Evolutionary conservation across 2,888 invertebrate genomes (phyloP), one percentile per base, ranked within the genome.

Genomic region (Hymenopus coronatus): DNA sequence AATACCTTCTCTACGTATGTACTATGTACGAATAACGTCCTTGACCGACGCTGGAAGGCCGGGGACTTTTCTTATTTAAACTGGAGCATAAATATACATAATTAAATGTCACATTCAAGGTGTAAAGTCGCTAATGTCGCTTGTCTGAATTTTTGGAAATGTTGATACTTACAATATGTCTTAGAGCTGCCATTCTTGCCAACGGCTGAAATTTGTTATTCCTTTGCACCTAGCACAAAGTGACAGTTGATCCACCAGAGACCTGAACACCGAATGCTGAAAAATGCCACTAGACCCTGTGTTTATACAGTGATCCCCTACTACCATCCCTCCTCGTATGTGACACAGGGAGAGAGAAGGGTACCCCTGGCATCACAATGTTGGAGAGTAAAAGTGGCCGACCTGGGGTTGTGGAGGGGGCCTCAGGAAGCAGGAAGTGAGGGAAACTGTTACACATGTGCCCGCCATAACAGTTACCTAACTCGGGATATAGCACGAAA

Each of bases 101-200:
- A 40, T 40, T 40, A 33, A 33, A 1, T 7, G 33, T 33, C 33
- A 33, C 33, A 33, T 33, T 33, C 33, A 0, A 33, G 6, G 8
- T 4, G 33, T 33, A 33, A 54, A 54, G 8, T 3, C 3, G 1
- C 15, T 0, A 2, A 70, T 54, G 25, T 70, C 54, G 4, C 25
- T 25, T 70, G 1, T 4, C 6, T 25, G 54, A 70, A 20, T 1
- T 40, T 30, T 40, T 40, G 9, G 9, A 12, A 12, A 40, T 12
- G 9, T 12, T 14, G 40, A 28, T 85, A 88, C 88, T 88, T 84
- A 88, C 88, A n/a, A 86, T 81, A 30, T 46, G 46, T 70, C 85
- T 88, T 15, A 88, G 82, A n/a, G 85, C 88, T 46, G 88, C 88
- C 88, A 87, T 87, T 82, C 20, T 33, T 33, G 28, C 82, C 54